Evolutionary conservation across 2,797 vertebrate species (phyloP), one percentile per base, ranked within the genome.

Genomic region (Synanceia verrucosa): DNA sequence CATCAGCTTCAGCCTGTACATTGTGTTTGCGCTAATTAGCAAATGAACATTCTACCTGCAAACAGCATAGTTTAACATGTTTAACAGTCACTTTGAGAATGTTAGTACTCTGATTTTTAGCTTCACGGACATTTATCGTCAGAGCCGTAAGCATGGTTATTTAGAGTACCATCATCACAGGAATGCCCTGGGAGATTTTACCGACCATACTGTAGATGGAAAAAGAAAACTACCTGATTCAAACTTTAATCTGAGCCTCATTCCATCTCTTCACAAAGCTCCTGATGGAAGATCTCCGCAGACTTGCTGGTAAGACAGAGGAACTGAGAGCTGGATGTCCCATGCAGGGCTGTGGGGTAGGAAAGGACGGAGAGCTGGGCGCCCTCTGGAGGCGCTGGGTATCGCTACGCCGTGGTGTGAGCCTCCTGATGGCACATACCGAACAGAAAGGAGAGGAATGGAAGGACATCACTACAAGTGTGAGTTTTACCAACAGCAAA

Each of bases 351-450:
- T 94, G 93, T 56, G 82, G 84, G 8, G 86, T 84, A 2, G 83
- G 82, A 24, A 77, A 87, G 44, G 89, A 88, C 0, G 87, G 84
- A 0, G 88, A 91, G 59, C 63, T 87, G 10, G 81, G 85, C 0
- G 85, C 87, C 31, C 90, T 98, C 41, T 97, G 96, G 96, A 94
- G 94, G 71, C 92, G 88, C 9, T 97, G 96, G 97, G 90, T 93
- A 3, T 47, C 70, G 14, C 66, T 97, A 72, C 91, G 95, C 2
- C 91, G 91, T 2, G 65, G 85, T 0, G 86, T 95, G 0, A 91
- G 91, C 57, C 90, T 93, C 6, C 92, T 96, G 83, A 90, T 94
- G 83, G 88, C 92, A 1, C 94, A 86, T 81, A 91, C 89, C 11
- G 92, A 95, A 23, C 94, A 95, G 6, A 93, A 92, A 69, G 94